These are phyloP conservation scores for Drosophila serrata DNA, from an alignment of 1,140 invertebrate species.

Conservation along the genomic window DNA sequence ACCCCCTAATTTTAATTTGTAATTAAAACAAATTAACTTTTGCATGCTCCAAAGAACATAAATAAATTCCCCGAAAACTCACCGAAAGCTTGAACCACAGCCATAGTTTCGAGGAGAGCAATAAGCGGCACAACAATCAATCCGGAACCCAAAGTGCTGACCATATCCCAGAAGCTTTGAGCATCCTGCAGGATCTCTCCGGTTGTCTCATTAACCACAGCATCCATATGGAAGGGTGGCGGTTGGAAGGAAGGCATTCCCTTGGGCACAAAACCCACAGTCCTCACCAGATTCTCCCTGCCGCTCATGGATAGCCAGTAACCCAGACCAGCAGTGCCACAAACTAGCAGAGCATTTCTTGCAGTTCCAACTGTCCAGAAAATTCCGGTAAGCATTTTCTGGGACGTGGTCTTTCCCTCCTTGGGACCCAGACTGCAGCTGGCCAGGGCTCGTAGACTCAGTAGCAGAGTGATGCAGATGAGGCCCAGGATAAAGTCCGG, in stretches of 20 bases:
- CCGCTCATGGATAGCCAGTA: slow-evolving; percentile 85
- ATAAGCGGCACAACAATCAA: slow-evolving; percentile 93
- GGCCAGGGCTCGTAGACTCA: slow-evolving; percentile 89
- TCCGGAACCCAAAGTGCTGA: slow-evolving; percentile 90
- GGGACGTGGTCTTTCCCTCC: slow-evolving; percentile 86
- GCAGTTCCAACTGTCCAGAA: slow-evolving; percentile 90
- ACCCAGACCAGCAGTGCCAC: slow-evolving; percentile 88
- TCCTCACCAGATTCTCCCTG: slow-evolving; percentile 65
- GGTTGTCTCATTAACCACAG: slow-evolving; percentile 85
- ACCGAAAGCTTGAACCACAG: slow-evolving; percentile 92
- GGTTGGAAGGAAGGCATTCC: slow-evolving; percentile 89
- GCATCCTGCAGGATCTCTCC: slow-evolving; percentile 74
- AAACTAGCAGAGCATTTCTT: slow-evolving; percentile 92
- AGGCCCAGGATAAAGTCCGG: slow-evolving; percentile 91
- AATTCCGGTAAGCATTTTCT: slow-evolving; percentile 86
- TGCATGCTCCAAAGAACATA: not conserved
- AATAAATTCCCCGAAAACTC: slow-evolving; percentile 27
- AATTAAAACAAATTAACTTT: not conserved
- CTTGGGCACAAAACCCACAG: slow-evolving; percentile 88
- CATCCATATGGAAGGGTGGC: slow-evolving; percentile 89
- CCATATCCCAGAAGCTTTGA: slow-evolving; percentile 89
- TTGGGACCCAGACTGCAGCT: slow-evolving; percentile 87
- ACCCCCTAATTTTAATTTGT: not conserved
- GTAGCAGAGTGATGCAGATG: slow-evolving; percentile 89
- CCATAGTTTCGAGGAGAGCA: slow-evolving; percentile 92